Conservation (phyloP, 2,797 vertebrate genomes). For the Cyprinodon diabolis region DNA sequence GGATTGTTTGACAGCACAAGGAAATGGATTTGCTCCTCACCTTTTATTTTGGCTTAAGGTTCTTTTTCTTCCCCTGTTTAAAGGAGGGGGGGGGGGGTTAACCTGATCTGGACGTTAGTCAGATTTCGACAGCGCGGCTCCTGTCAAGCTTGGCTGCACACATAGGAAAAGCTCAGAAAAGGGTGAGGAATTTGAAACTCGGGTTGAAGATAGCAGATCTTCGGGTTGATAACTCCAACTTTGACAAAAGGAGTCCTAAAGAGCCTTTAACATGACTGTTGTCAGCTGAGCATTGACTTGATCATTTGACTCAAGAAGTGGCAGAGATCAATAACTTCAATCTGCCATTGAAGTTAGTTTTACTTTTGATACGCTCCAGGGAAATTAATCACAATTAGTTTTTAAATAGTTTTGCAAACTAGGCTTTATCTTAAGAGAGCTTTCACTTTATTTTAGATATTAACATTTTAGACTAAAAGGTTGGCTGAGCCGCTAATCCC, state of each 20-base stretch:
- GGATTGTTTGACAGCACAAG: constrained; percentile 83
- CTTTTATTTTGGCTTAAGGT: constrained; percentile 82
- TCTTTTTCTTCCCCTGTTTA: constrained; percentile 78
- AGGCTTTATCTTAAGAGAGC: constrained; percentile 26
- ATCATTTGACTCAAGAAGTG: constrained; percentile 42
- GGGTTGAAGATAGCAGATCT: constrained; percentile 74
- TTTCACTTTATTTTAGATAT: constrained; percentile 23
- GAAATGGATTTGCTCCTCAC: constrained; percentile 82
- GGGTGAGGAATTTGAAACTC: constrained; percentile 77
- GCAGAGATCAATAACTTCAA: constrained; percentile 18
- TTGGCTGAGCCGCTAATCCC: constrained; percentile 21
- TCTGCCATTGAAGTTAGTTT: constrained; percentile 22
- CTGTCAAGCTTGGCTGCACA: constrained; percentile 76
- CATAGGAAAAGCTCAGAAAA: constrained; percentile 78
- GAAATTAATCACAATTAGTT: not conserved
- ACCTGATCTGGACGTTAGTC: constrained; percentile 80
- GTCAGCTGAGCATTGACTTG: constrained; percentile 44
- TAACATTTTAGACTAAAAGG: constrained; percentile 44
- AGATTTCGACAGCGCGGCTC: constrained; percentile 76
- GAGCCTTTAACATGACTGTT: constrained; percentile 69
- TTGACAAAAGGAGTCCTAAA: constrained; percentile 76
- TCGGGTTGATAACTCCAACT: constrained; percentile 68
- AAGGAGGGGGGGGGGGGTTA: constrained; percentile 66
- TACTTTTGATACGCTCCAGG: constrained; percentile 16
- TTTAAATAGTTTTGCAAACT: constrained; percentile 9